Evolutionary conservation across 53 echinoderm and acorn worm species (phyloP), one percentile per base, ranked within the genome.

Genomic region (Mesocentrotus franciscanus): DNA sequence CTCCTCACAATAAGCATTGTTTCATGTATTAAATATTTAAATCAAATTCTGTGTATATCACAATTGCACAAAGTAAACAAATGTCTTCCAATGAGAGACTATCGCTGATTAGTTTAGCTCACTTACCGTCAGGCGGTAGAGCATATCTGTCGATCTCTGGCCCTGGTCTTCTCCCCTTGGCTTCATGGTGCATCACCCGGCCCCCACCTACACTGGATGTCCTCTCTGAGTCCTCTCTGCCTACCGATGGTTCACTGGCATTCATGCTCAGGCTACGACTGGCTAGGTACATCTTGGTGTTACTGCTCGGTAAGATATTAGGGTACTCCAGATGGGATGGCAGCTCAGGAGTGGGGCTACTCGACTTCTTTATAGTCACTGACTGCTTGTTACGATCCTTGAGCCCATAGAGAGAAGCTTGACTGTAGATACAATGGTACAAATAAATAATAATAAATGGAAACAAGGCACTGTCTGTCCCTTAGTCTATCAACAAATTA

Each of bases 201-300:
- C 91, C 91, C 30, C 91, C 91, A 36, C 64, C 91, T 0, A 26
- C 64, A 35, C 91, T 68, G 35, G 10, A 9, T 24, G 91, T 8
- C 35, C 91, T 87, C 29, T 87, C 87, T 16, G 91, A 10, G 11
- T 92, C 92, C 72, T 11, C 75, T 4, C 81, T 79, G 13, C 12
- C 91, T 9, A 91, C 39, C 26, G 90, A 58, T 18, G 91, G 36
- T 18, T 91, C 91, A 35, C 33, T 62, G 8, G 62, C 64, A 26
- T 91, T 91, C 91, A 61, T 91, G 91, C 91, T 91, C 91, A 91
- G 33, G 71, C 92, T 72, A 5, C 92, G 74, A 42, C 75, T 93
- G 83, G 93, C 93, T 34, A 79, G 57, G 83, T 93, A 93, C 59
- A 93, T 76, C 81, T 58, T 56, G 75, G 75, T 10, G 58, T 93